These are phyloP conservation scores for Chelmon rostratus DNA, from an alignment of 2,797 vertebrate species.

Conservation along the genomic window DNA sequence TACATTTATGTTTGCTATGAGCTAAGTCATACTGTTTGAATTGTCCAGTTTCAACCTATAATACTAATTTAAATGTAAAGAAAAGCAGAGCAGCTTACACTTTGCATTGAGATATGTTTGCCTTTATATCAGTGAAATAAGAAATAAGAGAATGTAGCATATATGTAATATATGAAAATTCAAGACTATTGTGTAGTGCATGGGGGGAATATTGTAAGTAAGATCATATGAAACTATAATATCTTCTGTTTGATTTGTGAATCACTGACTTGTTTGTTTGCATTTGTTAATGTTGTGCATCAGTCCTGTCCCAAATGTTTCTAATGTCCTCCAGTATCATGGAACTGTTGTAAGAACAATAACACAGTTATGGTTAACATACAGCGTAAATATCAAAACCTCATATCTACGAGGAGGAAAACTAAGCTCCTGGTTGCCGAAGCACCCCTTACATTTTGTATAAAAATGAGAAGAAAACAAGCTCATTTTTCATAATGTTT, in stretches of 20 bases:
- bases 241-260: slow-evolving; percentile 84
- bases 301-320: slow-evolving; percentile 80
- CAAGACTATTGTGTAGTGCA: slow-evolving; percentile 86
- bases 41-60: slow-evolving; percentile 78
- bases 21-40: slow-evolving; percentile 84
- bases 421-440: slow-evolving; percentile 58
- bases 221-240: slow-evolving; percentile 82
- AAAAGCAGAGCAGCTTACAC: slow-evolving; percentile 82
- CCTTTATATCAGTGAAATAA: slow-evolving; percentile 87
- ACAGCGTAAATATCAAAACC: slow-evolving; percentile 61
- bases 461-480: slow-evolving; percentile 67
- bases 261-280: slow-evolving; percentile 82
- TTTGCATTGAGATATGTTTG: slow-evolving; percentile 86
- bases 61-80: slow-evolving; percentile 85
- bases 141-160: slow-evolving; percentile 88
- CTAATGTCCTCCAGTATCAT: slow-evolving; percentile 76
- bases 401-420: slow-evolving; percentile 64
- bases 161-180: slow-evolving; percentile 86
- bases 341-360: slow-evolving; percentile 67
- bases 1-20: slow-evolving; percentile 87
- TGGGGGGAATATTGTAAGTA: slow-evolving; percentile 80
- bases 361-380: slow-evolving; percentile 60
- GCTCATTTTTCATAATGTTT: slow-evolving; percentile 82
- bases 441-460: slow-evolving; percentile 79
- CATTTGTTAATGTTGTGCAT: slow-evolving; percentile 84